Evolutionary conservation across 2,113 vertebrate species (phyloP).

Genomic region (Lathamus discolor): DNA sequence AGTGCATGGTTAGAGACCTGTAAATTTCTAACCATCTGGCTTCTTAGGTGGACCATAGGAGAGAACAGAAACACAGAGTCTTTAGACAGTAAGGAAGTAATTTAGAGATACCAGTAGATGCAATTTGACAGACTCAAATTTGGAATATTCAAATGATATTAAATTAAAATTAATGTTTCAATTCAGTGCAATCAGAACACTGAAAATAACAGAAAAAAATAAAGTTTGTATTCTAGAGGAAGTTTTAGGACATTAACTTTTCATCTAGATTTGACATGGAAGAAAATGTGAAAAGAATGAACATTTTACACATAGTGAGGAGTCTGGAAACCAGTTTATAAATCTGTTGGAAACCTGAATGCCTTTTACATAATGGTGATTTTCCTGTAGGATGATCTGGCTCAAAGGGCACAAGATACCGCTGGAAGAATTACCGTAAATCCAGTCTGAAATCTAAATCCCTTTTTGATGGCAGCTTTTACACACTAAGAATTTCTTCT

Average conservation of each 20-base stretch:
- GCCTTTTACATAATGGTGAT: not conserved
- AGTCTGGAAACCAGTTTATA: not conserved
- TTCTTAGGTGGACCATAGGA: not conserved
- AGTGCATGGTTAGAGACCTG: not conserved
- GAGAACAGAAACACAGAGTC: not conserved
- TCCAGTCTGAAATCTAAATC: not conserved
- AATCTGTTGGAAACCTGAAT: not conserved
- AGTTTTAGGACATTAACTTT: not conserved
- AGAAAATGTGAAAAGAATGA: not conserved
- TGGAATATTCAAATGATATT: not conserved
- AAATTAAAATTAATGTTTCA: not conserved
- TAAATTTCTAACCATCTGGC: not conserved
- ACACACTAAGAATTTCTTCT: not conserved
- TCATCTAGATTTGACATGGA: not conserved
- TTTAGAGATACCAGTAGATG: not conserved
- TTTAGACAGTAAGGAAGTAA: not conserved
- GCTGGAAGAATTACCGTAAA: not conserved
- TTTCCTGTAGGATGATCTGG: not conserved
- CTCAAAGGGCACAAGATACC: not conserved
- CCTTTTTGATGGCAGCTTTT: not conserved
- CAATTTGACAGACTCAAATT: not conserved
- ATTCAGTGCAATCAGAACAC: not conserved
- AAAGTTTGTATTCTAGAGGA: not conserved
- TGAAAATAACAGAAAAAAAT: not conserved
- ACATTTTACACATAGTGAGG: not conserved